Base-by-base conservation (phyloP, 23 tunicate species). In the Ascidia mentula region DNA sequence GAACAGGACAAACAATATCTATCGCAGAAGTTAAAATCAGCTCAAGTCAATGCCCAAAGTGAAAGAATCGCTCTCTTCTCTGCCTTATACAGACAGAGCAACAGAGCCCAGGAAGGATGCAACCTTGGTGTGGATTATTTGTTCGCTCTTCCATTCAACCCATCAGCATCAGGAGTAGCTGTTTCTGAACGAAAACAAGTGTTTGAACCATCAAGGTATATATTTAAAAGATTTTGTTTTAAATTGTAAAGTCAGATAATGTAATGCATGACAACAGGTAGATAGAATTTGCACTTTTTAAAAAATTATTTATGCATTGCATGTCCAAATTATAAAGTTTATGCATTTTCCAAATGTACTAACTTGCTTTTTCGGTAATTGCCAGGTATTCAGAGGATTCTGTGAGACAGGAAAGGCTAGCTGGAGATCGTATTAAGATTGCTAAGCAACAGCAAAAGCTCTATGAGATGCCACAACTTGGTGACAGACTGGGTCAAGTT, bases 181-280 rank as follows among this genome's bases (percentile, higher is more conserved):
- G 75, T 89, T 22, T 84, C 88, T 18, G 95, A 89, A 73, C 83
- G 95, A 84, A 83, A 74, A 35, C 95, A 83, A 87, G 38, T 38
- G 38, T 82, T 77, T 38, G 88, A 89, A 31, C 87, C 87, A 15
- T 39, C 82, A 42, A 89, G 87, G 95, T 84, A 71, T n/a, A n/a
- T n/a, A n/a, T n/a, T n/a, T n/a, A n/a, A n/a, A n/a, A n/a, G n/a
- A n/a, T n/a, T n/a, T n/a, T n/a, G n/a, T n/a, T n/a, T n/a, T n/a
- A n/a, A n/a, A n/a, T n/a, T n/a, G n/a, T n/a, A n/a, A n/a, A n/a
- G n/a, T n/a, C n/a, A n/a, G n/a, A n/a, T n/a, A n/a, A n/a, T n/a
- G n/a, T n/a, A n/a, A n/a, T n/a, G n/a, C n/a, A n/a, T n/a, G n/a
- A n/a, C n/a, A n/a, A n/a, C n/a, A n/a, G n/a, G n/a, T n/a, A n/a